Conservation (phyloP, 2,888 invertebrate genomes). For the Melinaea menophilus region DNA sequence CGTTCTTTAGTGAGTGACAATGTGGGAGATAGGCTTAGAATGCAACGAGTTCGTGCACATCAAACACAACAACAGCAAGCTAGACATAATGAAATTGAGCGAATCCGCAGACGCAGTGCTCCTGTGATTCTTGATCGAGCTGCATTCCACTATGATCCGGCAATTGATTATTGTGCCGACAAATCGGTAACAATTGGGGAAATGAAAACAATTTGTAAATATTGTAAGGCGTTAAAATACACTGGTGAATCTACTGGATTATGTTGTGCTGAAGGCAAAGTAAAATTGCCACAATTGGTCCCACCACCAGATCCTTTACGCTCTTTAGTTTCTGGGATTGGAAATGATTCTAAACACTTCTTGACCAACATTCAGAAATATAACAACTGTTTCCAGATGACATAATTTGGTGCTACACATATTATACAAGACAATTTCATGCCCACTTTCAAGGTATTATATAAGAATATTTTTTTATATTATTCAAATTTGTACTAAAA, state of each 20-base stretch:
- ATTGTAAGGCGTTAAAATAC: conserved; percentile 23
- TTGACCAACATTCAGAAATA: conserved; percentile 39
- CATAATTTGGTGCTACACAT: conserved; percentile 41
- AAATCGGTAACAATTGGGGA: conserved; percentile 30
- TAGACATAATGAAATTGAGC: conserved; percentile 35
- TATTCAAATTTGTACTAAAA: conserved; percentile 22
- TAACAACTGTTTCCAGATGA: conserved; percentile 43
- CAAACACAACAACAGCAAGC: conserved; percentile 37
- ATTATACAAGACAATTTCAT: conserved; percentile 33
- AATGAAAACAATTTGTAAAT: conserved; percentile 21
- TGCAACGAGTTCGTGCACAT: conserved; percentile 36
- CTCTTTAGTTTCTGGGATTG: conserved; percentile 37
- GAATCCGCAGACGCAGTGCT: conserved; percentile 36
- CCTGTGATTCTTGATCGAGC: conserved; percentile 33
- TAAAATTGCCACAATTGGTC: conserved; percentile 39
- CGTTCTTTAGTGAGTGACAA: conserved; percentile 30
- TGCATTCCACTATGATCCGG: conserved; percentile 33
- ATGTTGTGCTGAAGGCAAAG: conserved; percentile 39
- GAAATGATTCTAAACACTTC: conserved; percentile 37
- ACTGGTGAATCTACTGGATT: conserved; percentile 19
- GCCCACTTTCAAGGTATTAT: conserved; percentile 38
- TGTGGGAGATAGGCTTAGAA: conserved; percentile 31
- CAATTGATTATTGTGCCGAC: conserved; percentile 32
- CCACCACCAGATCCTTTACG: conserved; percentile 38
- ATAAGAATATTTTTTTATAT: too few relatives aligned